Evolutionary conservation across 2,113 vertebrate genomes (phyloP).

Genomic region (Bubalus kerabau): DNA sequence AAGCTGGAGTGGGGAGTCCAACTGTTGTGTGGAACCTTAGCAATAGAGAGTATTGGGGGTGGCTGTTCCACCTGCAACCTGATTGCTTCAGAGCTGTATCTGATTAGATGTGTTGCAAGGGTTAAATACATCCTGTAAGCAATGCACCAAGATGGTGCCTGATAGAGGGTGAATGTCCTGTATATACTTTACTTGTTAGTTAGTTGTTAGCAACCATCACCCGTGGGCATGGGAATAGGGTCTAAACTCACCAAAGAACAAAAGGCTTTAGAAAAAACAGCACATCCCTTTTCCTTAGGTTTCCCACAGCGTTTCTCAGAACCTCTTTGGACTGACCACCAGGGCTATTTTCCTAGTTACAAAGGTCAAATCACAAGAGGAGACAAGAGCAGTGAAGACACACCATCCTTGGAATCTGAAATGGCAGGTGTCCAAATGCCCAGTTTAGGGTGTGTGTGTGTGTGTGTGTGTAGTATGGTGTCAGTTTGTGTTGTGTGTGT

Average conservation of each 20-base stretch:
- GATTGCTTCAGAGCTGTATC: neutral
- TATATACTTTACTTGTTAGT: neutral
- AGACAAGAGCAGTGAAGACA: neutral
- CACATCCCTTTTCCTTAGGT: constrained; percentile 4
- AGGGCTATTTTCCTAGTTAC: neutral
- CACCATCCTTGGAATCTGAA: constrained; percentile 31
- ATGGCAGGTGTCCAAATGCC: neutral
- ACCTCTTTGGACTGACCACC: neutral
- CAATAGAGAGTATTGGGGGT: neutral
- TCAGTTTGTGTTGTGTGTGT: neutral
- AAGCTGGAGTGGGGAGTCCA: neutral
- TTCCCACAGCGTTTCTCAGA: neutral
- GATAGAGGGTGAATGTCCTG: neutral
- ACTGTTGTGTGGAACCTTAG: neutral
- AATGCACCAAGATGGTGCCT: neutral
- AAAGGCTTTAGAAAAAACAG: neutral
- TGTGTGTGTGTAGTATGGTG: neutral
- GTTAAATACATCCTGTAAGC: neutral
- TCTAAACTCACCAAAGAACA: neutral
- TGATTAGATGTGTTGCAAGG: neutral
- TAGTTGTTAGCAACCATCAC: neutral
- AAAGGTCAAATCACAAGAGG: neutral
- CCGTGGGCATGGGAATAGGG: neutral
- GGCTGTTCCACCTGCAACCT: neutral
- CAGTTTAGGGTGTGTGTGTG: neutral